Conservation (phyloP, 2,113 vertebrate genomes). For the Chloroceryle aenea region DNA sequence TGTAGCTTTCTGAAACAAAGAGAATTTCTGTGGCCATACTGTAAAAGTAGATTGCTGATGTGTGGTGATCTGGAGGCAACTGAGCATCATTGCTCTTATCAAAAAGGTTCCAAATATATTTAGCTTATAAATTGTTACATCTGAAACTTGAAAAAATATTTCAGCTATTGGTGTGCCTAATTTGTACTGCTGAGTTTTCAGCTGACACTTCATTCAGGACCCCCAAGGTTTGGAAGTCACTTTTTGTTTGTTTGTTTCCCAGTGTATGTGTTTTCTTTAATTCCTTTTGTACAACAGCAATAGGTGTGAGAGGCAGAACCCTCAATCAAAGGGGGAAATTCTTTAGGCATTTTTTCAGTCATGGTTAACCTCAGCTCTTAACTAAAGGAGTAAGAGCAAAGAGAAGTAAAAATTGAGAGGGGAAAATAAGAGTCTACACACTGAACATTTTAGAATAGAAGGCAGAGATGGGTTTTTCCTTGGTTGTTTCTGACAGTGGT, state of each 20-base stretch:
- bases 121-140: not conserved
- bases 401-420: not conserved
- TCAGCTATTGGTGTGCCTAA: not conserved
- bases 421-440: not conserved
- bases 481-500: not conserved
- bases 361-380: not conserved
- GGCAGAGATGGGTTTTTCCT: not conserved
- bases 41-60: not conserved
- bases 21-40: not conserved
- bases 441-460: not conserved
- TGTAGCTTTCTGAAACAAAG: not conserved
- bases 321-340: not conserved
- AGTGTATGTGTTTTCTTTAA: not conserved
- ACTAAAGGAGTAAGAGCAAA: not conserved
- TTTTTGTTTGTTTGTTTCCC: not conserved
- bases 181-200: not conserved
- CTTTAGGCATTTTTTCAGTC: not conserved
- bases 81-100: not conserved
- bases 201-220: not conserved
- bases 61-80: not conserved
- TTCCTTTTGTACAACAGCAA: not conserved
- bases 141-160: not conserved
- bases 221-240: not conserved
- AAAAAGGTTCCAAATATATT: not conserved
- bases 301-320: not conserved